phyloP scores from a whole-genome alignment of 2,797 vertebrate genomes.

The Gallinago stenura region DNA sequence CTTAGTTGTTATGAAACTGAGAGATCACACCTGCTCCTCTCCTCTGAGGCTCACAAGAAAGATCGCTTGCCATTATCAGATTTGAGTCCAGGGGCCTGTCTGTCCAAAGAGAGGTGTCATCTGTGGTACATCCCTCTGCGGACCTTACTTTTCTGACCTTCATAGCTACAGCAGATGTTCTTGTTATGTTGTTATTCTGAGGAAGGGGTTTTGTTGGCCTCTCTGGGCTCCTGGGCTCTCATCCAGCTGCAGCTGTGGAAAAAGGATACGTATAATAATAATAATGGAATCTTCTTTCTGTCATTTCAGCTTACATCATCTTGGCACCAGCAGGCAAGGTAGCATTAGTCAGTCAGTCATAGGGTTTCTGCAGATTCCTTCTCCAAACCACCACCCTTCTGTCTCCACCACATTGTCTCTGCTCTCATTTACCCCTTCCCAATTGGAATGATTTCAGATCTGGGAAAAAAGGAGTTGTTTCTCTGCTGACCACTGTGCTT shows the following conservation, averaged over 20 bases:
- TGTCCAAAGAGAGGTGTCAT: conserved; percentile 15
- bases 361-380: background rate
- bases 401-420: background rate
- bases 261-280: conserved; percentile 70
- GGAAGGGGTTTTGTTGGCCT: conserved; percentile 36
- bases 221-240: conserved; percentile 30
- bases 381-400: conserved; percentile 18
- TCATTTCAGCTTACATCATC: conserved; percentile 55
- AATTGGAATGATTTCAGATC: background rate
- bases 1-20: background rate
- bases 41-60: background rate
- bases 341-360: background rate
- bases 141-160: conserved; percentile 36
- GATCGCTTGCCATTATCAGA: background rate
- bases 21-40: conserved; percentile 1
- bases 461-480: background rate
- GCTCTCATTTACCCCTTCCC: background rate
- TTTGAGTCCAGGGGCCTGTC: background rate
- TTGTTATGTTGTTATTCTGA: conserved; percentile 40
- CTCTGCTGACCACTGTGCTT: conserved; percentile 40
- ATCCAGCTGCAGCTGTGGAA: conserved; percentile 66
- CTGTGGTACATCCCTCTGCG: background rate
- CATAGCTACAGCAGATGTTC: conserved; percentile 63
- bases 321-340: conserved; percentile 53
- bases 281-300: conserved; percentile 65